Evolutionary conservation across 2,797 vertebrate species (phyloP).

Genomic region (Setipinna tenuifilis): DNA sequence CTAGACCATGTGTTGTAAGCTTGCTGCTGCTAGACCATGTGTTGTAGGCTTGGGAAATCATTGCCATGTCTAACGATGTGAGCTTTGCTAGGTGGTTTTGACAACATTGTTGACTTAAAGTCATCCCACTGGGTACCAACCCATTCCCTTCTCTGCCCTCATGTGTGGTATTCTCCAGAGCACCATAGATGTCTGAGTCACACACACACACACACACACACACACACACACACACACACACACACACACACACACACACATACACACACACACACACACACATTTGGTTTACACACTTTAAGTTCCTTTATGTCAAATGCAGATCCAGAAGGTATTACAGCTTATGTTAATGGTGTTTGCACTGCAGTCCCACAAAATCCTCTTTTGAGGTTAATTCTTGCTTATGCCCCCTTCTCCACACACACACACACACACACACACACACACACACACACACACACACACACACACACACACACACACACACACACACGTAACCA

Average conservation of each 20-base stretch:
- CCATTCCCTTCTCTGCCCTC: not conserved
- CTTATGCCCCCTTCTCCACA: not conserved
- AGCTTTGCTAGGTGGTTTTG: not conserved
- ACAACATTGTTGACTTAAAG: not conserved
- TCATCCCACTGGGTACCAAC: not conserved
- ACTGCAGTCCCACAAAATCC: slow-evolving; percentile 16
- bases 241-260: too few relatives aligned
- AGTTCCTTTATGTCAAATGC: not conserved
- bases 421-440: too few relatives aligned
- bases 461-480: too few relatives aligned
- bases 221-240: too few relatives aligned
- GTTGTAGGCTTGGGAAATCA: not conserved
- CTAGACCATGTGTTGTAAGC: not conserved
- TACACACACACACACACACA: too few relatives aligned
- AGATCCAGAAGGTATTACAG: slow-evolving; percentile 25
- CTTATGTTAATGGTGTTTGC: slow-evolving; percentile 36
- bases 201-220: too few relatives aligned
- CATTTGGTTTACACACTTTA: not conserved
- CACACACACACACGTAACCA: too few relatives aligned
- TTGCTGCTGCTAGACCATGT: not conserved
- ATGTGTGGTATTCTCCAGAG: not conserved
- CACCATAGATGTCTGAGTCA: not conserved
- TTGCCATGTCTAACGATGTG: not conserved
- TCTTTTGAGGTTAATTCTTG: slow-evolving; percentile 33
- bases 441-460: too few relatives aligned